Conservation (phyloP, 2,113 vertebrate species). For the Labrus mixtus region DNA sequence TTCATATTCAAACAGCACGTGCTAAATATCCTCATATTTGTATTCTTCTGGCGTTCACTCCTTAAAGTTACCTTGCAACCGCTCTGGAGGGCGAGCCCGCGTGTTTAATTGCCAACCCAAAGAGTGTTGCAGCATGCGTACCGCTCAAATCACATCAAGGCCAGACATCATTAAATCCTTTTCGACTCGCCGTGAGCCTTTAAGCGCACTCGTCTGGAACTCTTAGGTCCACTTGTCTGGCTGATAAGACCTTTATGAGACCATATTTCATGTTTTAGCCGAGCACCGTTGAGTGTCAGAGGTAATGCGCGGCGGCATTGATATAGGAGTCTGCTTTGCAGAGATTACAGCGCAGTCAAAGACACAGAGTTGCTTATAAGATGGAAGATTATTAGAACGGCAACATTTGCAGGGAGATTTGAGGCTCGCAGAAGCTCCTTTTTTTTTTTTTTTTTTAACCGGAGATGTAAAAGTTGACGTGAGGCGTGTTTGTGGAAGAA, state of each 20-base stretch:
- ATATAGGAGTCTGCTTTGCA: constrained; percentile 58
- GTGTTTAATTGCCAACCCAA: constrained; percentile 38
- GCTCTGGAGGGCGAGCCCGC: background rate
- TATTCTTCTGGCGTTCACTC: background rate
- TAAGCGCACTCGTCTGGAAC: constrained; percentile 55
- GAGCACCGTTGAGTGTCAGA: constrained; percentile 39
- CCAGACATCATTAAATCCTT: constrained; percentile 62
- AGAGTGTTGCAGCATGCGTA: constrained; percentile 13
- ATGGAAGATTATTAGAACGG: constrained; percentile 38
- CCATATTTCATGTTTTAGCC: constrained; percentile 64
- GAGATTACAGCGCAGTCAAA: constrained; percentile 46
- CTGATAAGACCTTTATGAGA: constrained; percentile 66
- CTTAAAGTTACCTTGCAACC: background rate
- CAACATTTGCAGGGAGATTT: constrained; percentile 8
- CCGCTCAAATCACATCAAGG: constrained; percentile 25
- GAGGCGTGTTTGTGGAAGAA: no score
- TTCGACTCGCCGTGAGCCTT: constrained; percentile 54
- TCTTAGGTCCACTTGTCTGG: constrained; percentile 63
- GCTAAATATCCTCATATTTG: background rate
- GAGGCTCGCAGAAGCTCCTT: background rate
- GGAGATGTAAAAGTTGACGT: no score
- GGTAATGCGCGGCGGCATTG: constrained; percentile 59
- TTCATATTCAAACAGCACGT: background rate
- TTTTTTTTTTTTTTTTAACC: no score
- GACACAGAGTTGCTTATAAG: constrained; percentile 52